These are phyloP conservation scores for Arge pagana DNA, from an alignment of 2,888 invertebrate species.

Conservation along the genomic window DNA sequence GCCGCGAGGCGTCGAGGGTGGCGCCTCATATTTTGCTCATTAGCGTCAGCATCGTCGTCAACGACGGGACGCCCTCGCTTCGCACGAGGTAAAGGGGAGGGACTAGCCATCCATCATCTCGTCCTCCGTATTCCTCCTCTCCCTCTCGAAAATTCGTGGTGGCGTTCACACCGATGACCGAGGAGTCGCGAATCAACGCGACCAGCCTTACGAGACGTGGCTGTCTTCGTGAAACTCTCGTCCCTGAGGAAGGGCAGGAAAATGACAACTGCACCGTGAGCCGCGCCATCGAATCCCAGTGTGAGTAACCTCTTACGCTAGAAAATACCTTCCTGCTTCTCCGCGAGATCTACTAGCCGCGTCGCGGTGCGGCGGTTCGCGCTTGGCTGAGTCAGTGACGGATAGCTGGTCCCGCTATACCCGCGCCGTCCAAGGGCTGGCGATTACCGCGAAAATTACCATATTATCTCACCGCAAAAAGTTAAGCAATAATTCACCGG, in stretches of 20 bases:
- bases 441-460: constrained; percentile 25
- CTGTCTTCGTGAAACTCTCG: too few relatives aligned
- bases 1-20: constrained; percentile 41
- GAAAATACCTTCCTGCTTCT: background rate
- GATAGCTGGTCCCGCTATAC: constrained; percentile 22
- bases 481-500: constrained; percentile 21
- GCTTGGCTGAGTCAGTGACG: constrained; percentile 25
- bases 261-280: too few relatives aligned
- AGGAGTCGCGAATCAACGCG: too few relatives aligned
- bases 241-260: too few relatives aligned
- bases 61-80: constrained; percentile 52
- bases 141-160: constrained; percentile 3
- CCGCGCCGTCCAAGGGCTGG: constrained; percentile 22
- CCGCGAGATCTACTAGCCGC: constrained; percentile 6
- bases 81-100: constrained; percentile 36
- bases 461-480: constrained; percentile 21
- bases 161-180: constrained; percentile 17
- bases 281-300: too few relatives aligned
- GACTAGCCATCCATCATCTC: constrained; percentile 56
- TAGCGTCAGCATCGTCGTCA: constrained; percentile 57
- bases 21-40: constrained; percentile 59
- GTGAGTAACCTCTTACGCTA: too few relatives aligned
- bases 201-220: too few relatives aligned
- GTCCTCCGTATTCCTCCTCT: constrained; percentile 43
- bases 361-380: constrained; percentile 21